Evolutionary conservation across 2,888 invertebrate genomes (phyloP).

Genomic region (Mythimna albipuncta): DNA sequence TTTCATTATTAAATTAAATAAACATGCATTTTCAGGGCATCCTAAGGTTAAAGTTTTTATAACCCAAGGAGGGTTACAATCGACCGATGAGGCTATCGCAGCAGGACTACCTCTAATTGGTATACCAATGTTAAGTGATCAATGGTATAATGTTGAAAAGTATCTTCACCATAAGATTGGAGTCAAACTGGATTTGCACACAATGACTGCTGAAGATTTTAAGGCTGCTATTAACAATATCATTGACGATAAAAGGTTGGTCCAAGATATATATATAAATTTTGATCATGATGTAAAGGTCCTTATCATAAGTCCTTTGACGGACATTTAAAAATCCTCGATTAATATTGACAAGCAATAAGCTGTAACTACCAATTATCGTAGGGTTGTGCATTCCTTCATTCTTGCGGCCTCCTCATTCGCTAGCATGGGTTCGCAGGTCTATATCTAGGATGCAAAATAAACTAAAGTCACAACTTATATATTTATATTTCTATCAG

Average conservation of each 20-base stretch:
- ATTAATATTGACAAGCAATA: too few species aligned
- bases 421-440: too few species aligned
- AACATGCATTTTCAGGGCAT: constrained; percentile 21
- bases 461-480: background rate
- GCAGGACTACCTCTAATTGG: constrained; percentile 81
- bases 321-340: too few species aligned
- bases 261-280: background rate
- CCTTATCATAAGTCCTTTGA: too few species aligned
- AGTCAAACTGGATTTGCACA: constrained; percentile 67
- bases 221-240: constrained; percentile 68
- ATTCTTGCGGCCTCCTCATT: too few species aligned
- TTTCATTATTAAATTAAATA: background rate
- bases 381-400: too few species aligned
- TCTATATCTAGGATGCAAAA: too few species aligned
- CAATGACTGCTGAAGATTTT: constrained; percentile 70
- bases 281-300: background rate
- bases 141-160: constrained; percentile 82
- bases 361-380: too few species aligned
- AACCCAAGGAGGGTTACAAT: constrained; percentile 87
- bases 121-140: constrained; percentile 83
- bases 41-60: constrained; percentile 85
- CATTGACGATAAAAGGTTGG: constrained; percentile 56
- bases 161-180: constrained; percentile 75
- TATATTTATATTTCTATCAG: background rate
- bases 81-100: constrained; percentile 84